A percentile compares a stretch with the other conserved stretches of the same genome.
These are phyloP conservation scores for Pseudochirops corinnae DNA, from an alignment of 2,797 vertebrate genomes.

Conservation along the genomic window DNA sequence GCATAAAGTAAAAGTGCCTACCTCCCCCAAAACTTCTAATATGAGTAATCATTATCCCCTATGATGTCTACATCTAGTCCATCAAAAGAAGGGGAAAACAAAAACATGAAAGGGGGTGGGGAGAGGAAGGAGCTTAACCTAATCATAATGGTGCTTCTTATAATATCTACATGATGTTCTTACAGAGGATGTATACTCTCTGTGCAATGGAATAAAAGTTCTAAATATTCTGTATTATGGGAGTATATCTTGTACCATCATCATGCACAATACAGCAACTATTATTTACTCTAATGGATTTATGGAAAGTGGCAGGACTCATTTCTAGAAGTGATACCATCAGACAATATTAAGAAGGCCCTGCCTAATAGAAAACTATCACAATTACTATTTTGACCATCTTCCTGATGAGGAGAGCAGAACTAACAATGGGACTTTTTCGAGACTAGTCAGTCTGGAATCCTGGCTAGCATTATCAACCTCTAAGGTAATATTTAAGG, in stretches of 20 bases:
- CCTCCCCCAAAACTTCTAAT: conserved; percentile 4
- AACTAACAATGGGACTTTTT: conserved; percentile 3
- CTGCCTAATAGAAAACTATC: not conserved
- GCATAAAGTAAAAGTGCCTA: not conserved
- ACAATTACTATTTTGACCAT: conserved; percentile 13
- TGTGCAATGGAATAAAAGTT: not conserved
- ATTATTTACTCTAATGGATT: not conserved
- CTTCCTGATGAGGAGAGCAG: conserved; percentile 17
- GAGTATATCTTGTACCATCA: not conserved
- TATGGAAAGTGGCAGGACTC: conserved; percentile 14
- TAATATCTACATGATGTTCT: not conserved
- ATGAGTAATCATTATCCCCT: conserved; percentile 1
- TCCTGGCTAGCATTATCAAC: not conserved
- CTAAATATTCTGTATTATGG: not conserved
- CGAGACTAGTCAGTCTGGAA: not conserved
- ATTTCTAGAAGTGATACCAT: conserved; percentile 13
- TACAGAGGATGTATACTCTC: not conserved
- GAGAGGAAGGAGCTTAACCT: not conserved
- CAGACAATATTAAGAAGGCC: conserved; percentile 26
- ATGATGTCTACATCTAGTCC: not conserved
- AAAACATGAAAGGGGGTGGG: not conserved
- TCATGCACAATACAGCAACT: not conserved
- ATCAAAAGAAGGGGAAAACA: conserved; percentile 11
- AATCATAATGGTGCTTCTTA: not conserved
- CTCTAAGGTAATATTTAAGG: not conserved